These are phyloP conservation scores for Archegozetes longisetosus DNA, from an alignment of 1,140 invertebrate species.

Conservation along the genomic window DNA sequence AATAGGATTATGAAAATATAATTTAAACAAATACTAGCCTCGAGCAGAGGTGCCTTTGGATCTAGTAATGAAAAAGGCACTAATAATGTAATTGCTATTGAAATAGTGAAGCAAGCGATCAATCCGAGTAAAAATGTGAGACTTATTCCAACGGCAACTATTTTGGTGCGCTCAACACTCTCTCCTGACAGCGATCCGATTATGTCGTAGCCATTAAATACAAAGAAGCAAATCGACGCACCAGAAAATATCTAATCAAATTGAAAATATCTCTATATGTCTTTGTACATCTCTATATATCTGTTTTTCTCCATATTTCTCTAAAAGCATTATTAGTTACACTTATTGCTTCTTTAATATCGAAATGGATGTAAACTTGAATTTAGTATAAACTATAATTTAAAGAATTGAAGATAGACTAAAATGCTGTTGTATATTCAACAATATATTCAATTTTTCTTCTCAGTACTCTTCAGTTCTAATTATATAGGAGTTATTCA, in stretches of 20 bases:
- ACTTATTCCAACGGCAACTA: neutral
- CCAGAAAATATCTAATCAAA: neutral
- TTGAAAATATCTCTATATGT: neutral
- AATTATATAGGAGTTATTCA: too few species aligned
- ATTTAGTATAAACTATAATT: too few species aligned
- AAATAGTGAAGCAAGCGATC: conserved; percentile 7
- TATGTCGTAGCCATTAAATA: conserved; percentile 12
- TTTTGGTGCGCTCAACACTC: neutral
- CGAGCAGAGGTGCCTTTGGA: neutral
- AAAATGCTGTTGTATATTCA: too few species aligned
- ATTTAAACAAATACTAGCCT: neutral
- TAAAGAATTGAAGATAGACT: too few species aligned
- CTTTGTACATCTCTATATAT: too few species aligned
- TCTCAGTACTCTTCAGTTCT: too few species aligned
- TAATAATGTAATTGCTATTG: conserved; percentile 7
- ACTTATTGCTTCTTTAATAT: too few species aligned
- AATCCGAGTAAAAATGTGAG: conserved; percentile 13
- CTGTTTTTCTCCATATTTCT: too few species aligned
- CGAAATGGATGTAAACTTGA: too few species aligned
- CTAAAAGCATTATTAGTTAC: too few species aligned
- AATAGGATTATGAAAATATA: neutral
- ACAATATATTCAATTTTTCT: too few species aligned
- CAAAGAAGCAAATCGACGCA: neutral
- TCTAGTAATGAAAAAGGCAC: conserved; percentile 11
- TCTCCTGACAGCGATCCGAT: neutral